phyloP scores from a whole-genome alignment of 2,888 invertebrate genomes.

The Macaria liturata region DNA sequence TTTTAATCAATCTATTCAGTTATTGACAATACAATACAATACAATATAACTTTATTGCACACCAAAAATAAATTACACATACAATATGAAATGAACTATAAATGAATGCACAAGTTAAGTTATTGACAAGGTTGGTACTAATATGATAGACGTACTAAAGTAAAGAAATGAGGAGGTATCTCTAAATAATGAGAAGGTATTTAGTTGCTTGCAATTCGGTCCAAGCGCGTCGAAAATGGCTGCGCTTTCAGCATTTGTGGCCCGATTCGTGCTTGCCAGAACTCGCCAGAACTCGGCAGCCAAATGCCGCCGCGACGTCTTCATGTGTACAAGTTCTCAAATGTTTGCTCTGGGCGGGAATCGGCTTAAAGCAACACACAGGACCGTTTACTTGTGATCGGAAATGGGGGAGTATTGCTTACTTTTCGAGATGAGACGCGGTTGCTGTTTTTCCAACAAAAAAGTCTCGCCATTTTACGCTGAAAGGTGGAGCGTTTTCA shows the following conservation, averaged over 20 bases:
- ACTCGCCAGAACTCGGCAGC: conserved; percentile 32
- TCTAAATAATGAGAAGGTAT: too few species aligned
- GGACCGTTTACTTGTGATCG: conserved; percentile 4
- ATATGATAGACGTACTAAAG: too few species aligned
- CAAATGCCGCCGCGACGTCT: conserved; percentile 74
- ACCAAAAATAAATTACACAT: too few species aligned
- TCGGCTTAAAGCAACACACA: conserved; percentile 3
- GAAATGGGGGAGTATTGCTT: neutral
- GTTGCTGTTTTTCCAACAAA: neutral
- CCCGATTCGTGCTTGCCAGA: conserved; percentile 32
- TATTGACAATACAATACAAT: too few species aligned
- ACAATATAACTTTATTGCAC: too few species aligned
- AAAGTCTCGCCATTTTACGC: too few species aligned
- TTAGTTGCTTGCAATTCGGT: neutral
- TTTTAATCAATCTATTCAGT: too few species aligned
- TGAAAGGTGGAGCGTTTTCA: too few species aligned
- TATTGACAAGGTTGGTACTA: too few species aligned
- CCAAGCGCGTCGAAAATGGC: conserved; percentile 49
- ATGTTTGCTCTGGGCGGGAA: conserved; percentile 37
- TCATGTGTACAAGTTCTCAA: conserved; percentile 67
- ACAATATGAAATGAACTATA: too few species aligned
- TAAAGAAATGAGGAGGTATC: too few species aligned
- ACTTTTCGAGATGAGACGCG: neutral
- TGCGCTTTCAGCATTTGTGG: conserved; percentile 52
- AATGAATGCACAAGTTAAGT: too few species aligned